phyloP scores from a whole-genome alignment of 2,113 vertebrate species.

The Craseonycteris thonglongyai region DNA sequence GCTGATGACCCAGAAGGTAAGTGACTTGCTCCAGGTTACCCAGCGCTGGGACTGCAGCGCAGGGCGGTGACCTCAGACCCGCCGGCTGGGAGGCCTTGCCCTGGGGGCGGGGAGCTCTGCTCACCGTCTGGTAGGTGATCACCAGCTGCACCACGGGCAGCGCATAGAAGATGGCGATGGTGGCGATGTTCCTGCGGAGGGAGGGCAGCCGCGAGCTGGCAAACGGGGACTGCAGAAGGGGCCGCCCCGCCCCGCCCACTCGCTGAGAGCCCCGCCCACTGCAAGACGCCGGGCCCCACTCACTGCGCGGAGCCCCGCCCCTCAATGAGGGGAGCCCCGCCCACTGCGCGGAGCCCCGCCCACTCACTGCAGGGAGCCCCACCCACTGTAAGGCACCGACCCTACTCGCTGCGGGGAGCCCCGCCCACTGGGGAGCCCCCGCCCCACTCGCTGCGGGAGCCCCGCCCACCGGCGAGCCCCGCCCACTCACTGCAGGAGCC shows the following conservation, averaged over 20 bases:
- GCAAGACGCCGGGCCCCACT: too few species aligned
- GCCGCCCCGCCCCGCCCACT: fast-evolving
- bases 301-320: too few species aligned
- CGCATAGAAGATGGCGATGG: slow-evolving; percentile 95
- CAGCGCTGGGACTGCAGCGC: neutral
- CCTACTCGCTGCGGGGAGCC: fast-evolving
- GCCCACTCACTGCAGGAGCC: fast-evolving
- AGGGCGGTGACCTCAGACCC: neutral
- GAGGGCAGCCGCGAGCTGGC: neutral
- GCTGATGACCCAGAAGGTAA: neutral
- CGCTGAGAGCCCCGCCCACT: fast-evolving
- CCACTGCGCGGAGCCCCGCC: fast-evolving
- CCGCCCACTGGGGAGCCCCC: fast-evolving
- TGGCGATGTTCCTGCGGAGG: slow-evolving; percentile 91
- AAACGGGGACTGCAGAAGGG: neutral
- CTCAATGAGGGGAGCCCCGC: fast-evolving
- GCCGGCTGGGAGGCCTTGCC: neutral
- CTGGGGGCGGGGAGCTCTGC: neutral
- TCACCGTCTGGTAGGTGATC: slow-evolving; percentile 98
- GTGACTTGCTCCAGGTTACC: neutral
- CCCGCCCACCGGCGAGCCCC: too few species aligned
- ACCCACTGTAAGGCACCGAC: too few species aligned
- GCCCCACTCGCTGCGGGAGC: too few species aligned
- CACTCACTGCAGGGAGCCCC: fast-evolving
- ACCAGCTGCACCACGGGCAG: slow-evolving; percentile 96